phyloP scores from a whole-genome alignment of 2,113 vertebrate genomes.

The Pagrus major region DNA sequence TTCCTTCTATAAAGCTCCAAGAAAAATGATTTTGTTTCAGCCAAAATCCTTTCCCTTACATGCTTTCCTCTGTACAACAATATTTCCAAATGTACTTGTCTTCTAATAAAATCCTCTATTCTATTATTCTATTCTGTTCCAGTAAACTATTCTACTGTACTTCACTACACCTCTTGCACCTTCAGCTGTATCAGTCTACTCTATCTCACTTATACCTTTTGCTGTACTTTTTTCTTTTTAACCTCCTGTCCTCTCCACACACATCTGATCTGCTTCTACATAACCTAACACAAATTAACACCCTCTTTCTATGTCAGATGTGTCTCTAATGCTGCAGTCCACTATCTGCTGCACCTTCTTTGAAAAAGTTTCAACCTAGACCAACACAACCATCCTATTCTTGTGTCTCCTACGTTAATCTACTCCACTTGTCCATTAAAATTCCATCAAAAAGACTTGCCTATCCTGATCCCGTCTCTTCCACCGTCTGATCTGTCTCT shows the following conservation, averaged over 20 bases:
- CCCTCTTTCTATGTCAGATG: neutral
- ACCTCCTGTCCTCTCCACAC: neutral
- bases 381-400: neutral
- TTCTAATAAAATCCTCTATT: neutral
- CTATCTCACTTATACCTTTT: neutral
- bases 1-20: neutral
- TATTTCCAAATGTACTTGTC: neutral
- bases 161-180: neutral
- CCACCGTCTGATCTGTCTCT: conserved; percentile 10
- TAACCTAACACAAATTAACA: neutral
- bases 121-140: too few relatives aligned
- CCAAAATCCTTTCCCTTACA: neutral
- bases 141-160: neutral
- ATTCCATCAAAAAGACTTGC: neutral
- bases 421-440: conserved; percentile 6
- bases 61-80: neutral
- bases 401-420: neutral
- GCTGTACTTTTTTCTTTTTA: neutral
- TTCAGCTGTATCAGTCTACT: neutral
- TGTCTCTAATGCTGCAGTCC: neutral
- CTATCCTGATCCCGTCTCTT: neutral
- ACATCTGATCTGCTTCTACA: neutral
- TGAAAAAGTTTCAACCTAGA: neutral
- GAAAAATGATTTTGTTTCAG: neutral
- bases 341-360: neutral